Conservation (phyloP, 35 echinoderm and acorn worm species). For the Acanthaster planci region DNA sequence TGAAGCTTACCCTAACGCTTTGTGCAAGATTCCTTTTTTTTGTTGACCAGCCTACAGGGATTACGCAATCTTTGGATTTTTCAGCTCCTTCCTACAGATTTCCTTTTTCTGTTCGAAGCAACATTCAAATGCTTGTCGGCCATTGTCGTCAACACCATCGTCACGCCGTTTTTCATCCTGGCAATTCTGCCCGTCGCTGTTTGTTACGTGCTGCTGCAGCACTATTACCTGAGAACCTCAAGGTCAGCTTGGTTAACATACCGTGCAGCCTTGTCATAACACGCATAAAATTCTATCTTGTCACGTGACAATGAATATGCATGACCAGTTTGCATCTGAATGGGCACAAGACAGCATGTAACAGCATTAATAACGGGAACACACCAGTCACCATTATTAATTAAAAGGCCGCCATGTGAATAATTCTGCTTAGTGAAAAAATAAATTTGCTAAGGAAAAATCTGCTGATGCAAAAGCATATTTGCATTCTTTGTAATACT, state of each 20-base stretch:
- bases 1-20: neutral
- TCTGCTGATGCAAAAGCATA: too few relatives aligned
- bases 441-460: too few relatives aligned
- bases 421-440: too few relatives aligned
- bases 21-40: neutral
- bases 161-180: slow-evolving; percentile 53
- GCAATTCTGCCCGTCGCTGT: slow-evolving; percentile 48
- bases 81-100: neutral
- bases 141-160: slow-evolving; percentile 62
- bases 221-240: slow-evolving; percentile 56
- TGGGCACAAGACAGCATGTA: too few relatives aligned
- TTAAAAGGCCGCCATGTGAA: too few relatives aligned
- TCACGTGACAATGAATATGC: too few relatives aligned
- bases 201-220: slow-evolving; percentile 46
- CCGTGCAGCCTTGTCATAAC: too few relatives aligned
- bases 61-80: neutral
- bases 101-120: neutral
- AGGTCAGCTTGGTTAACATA: slow-evolving; percentile 60
- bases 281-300: too few relatives aligned
- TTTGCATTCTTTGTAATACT: too few relatives aligned
- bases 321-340: too few relatives aligned
- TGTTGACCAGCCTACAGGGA: neutral
- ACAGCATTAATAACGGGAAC: too few relatives aligned
- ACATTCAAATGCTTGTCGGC: slow-evolving; percentile 39
- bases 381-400: too few relatives aligned